Evolutionary conservation across 2,113 vertebrate genomes (phyloP).

Genomic region (Platysteira castanea): DNA sequence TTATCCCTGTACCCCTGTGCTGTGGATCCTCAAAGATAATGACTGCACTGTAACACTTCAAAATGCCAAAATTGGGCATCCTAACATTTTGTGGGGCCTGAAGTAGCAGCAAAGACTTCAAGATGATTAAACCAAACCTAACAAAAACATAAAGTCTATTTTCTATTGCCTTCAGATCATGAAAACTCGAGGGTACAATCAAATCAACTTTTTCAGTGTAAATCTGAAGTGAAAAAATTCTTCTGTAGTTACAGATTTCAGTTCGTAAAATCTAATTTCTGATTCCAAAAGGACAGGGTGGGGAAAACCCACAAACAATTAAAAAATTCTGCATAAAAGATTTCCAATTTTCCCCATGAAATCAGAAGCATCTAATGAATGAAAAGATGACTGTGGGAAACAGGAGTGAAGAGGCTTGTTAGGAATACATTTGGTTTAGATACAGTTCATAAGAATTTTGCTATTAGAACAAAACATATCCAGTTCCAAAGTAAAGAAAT

Average conservation of each 20-base stretch:
- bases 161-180: background rate
- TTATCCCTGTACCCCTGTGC: background rate
- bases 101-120: background rate
- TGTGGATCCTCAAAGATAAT: background rate
- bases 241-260: background rate
- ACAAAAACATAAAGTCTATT: background rate
- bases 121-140: background rate
- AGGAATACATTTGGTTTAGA: background rate
- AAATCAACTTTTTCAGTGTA: background rate
- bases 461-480: background rate
- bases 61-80: background rate
- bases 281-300: background rate
- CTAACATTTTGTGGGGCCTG: background rate
- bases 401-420: background rate
- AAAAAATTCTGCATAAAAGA: no score
- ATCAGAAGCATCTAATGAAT: background rate
- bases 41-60: background rate
- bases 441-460: background rate
- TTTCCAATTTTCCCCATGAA: background rate
- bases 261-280: background rate
- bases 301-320: accelerated
- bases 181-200: background rate
- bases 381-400: background rate
- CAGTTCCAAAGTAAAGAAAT: background rate
- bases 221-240: background rate